Evolutionary conservation across 2,113 vertebrate genomes (phyloP), one percentile per base, ranked within the genome.

Genomic region (Cryptomyrus ogoouensis): DNA sequence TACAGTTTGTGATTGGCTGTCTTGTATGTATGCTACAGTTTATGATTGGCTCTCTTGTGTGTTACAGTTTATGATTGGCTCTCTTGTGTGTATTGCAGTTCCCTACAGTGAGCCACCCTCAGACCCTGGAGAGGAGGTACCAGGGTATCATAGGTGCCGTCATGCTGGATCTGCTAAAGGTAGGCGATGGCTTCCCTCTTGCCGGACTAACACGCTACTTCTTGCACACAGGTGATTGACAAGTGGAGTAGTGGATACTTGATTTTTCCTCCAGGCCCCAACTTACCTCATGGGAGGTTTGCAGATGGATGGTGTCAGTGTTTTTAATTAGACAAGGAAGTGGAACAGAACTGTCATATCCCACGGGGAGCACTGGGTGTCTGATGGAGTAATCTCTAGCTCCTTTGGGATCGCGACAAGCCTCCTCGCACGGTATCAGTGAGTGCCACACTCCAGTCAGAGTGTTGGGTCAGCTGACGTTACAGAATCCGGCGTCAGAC

Each of bases 121-220:
- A 99, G 90, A 98, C 98, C 80, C 93, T 99, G 95, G 98, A 99
- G 92, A 97, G 98, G 91, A 95, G 97, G 95, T 99, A 99, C 91
- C 95, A 99, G 94, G 98, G 98, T 91, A 98, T 99, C 93, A 96
- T 99, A 92, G 98, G 96, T 83, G 96, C 97, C 92, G 96, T 97
- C 91, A 94, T 99, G 92, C 97, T 99, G 93, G 98, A 99, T 93
- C 96, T 99, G 91, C 97, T 99, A 95, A 99, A 99, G 98, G 98
- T 99, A 95, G 89, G 95, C 66, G 42, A 15, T 44, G 31, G 17
- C 46, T 13, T 44, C 13, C 31, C 46, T n/a, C 13, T 31, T 19
- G 46, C 8, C 21, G 84, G n/a, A 87, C 8, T 44, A 10, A 35
- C 19, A 27, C 10, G 13, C 84, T 52, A 17, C 47, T 27, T 87